These are phyloP conservation scores for Darevskia mixta DNA, from an alignment of 2,797 vertebrate species.

Conservation along the genomic window DNA sequence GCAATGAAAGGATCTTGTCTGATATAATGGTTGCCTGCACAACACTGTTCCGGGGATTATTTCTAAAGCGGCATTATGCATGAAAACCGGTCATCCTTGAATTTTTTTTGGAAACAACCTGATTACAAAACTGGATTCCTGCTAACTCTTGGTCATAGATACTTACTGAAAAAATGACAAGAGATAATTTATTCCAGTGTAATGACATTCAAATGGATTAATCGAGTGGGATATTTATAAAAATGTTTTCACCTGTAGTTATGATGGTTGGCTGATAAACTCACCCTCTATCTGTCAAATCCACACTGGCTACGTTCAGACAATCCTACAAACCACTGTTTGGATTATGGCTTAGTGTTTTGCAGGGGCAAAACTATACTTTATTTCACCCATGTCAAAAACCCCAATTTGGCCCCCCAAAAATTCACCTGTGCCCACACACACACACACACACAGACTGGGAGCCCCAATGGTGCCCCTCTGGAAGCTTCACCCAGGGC, in stretches of 20 bases:
- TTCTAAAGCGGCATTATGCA: background rate
- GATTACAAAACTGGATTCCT: background rate
- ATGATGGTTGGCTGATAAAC: background rate
- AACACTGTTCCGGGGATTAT: conserved; percentile 3
- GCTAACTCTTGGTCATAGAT: background rate
- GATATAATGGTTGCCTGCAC: background rate
- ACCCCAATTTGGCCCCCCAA: no score
- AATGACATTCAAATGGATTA: background rate
- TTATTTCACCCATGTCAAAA: no score
- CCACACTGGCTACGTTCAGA: background rate
- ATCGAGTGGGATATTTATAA: background rate
- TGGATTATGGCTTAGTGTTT: background rate
- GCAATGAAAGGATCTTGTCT: background rate
- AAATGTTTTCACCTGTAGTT: background rate
- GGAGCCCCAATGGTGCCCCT: no score
- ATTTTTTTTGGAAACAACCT: background rate
- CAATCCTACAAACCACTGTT: background rate
- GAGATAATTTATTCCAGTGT: background rate
- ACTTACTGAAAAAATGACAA: background rate
- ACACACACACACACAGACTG: no score
- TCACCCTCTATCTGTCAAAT: background rate
- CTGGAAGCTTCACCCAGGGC: no score
- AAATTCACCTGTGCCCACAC: no score
- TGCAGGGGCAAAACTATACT: background rate
- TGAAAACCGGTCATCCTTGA: background rate